These are phyloP conservation scores for Lasioglossum baleicum DNA, from an alignment of 1,140 invertebrate species.

Conservation along the genomic window DNA sequence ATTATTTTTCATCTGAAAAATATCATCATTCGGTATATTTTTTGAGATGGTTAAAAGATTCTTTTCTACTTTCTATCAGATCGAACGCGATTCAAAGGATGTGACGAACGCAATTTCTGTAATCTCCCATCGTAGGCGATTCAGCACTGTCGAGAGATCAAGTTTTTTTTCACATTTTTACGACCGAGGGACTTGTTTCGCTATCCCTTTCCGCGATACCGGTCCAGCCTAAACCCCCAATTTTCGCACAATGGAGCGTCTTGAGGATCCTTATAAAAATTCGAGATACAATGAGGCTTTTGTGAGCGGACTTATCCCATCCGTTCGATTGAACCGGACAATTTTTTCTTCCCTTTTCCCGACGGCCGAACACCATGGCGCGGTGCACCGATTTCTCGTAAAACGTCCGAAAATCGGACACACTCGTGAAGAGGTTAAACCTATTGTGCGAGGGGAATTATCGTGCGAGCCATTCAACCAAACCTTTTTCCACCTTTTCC, in stretches of 20 bases:
- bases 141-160: constrained; percentile 56
- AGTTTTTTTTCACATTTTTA: constrained; percentile 69
- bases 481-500: constrained; percentile 25
- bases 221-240: constrained; percentile 68
- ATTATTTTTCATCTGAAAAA: no score
- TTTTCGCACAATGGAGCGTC: constrained; percentile 74
- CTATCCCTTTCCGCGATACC: constrained; percentile 71
- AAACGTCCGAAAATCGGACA: constrained; percentile 61
- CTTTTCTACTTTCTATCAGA: no score
- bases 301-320: constrained; percentile 73
- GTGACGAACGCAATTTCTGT: no score
- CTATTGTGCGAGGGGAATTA: constrained; percentile 48
- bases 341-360: constrained; percentile 59
- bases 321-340: constrained; percentile 68
- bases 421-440: constrained; percentile 55
- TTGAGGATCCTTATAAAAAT: constrained; percentile 75
- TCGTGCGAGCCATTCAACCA: constrained; percentile 32
- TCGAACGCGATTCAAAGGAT: no score
- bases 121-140: not conserved
- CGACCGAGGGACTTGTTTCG: constrained; percentile 69
- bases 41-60: no score
- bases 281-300: constrained; percentile 69
- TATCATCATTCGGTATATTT: no score
- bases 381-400: constrained; percentile 60
- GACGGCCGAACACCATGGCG: constrained; percentile 16